Conservation (phyloP, 1,140 invertebrate genomes). For the Sesamia nonagrioides region DNA sequence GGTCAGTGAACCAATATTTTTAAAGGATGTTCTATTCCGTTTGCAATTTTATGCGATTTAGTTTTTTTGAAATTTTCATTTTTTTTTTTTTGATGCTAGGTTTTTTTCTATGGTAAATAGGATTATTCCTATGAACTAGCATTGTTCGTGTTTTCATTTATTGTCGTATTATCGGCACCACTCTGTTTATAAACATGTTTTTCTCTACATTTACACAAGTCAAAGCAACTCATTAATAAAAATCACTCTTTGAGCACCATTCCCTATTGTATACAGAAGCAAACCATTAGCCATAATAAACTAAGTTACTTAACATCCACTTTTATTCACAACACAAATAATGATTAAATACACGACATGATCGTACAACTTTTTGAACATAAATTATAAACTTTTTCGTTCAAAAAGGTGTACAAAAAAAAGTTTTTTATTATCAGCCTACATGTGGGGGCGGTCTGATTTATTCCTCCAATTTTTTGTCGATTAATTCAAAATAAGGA, state of each 20-base stretch:
- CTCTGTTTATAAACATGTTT: no score
- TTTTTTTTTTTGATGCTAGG: no score
- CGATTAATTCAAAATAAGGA: slow-evolving; percentile 76
- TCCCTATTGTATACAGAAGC: neutral
- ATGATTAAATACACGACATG: slow-evolving; percentile 3
- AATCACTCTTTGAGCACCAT: no score
- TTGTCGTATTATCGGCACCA: no score
- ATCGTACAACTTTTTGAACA: slow-evolving; percentile 14
- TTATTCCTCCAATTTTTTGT: slow-evolving; percentile 69
- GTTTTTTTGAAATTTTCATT: no score
- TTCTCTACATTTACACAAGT: no score
- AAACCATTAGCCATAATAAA: neutral
- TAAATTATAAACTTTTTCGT: slow-evolving; percentile 31
- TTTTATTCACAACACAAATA: slow-evolving; percentile 21
- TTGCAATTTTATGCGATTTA: no score
- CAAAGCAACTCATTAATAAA: neutral
- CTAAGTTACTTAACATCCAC: neutral
- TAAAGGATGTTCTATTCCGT: no score
- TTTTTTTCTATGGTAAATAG: no score
- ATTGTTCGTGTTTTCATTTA: no score
- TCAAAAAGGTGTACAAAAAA: slow-evolving; percentile 17
- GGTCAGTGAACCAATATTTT: no score
- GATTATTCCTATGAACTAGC: no score
- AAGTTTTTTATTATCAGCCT: slow-evolving; percentile 13
- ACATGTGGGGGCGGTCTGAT: slow-evolving; percentile 71